Evolutionary conservation across 2,797 vertebrate species (phyloP).

Genomic region (Gymnothorax javanicus): DNA sequence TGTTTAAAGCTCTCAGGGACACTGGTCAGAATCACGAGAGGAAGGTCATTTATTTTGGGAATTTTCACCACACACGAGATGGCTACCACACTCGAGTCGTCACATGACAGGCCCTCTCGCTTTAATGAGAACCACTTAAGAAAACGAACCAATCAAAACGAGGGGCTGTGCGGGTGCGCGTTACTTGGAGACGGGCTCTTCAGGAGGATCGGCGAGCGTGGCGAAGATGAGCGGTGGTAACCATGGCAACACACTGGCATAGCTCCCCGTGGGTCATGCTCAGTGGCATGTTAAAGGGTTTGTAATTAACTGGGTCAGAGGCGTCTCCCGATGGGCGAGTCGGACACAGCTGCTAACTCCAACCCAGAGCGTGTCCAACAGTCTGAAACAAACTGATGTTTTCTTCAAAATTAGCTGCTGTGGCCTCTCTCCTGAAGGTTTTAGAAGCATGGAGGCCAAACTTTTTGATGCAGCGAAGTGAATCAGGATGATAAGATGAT

Average conservation of each 20-base stretch:
- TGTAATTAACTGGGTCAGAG: neutral
- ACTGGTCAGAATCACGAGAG: neutral
- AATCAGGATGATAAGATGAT: neutral
- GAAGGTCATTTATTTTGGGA: neutral
- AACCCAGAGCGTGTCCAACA: no score
- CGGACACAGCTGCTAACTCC: neutral
- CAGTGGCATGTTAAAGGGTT: neutral
- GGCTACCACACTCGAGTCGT: no score
- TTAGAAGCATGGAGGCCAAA: neutral
- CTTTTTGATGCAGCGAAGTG: neutral
- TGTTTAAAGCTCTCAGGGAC: neutral
- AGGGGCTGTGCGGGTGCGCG: neutral
- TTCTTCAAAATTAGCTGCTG: neutral
- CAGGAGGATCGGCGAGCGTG: neutral
- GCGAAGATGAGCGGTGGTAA: neutral
- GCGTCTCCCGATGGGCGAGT: neutral
- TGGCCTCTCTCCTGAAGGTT: neutral
- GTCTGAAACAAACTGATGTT: neutral
- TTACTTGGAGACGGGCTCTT: neutral
- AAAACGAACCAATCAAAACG: neutral
- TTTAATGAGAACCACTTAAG: neutral
- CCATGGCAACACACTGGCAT: slow-evolving; percentile 11
- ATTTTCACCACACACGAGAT: neutral
- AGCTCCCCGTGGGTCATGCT: neutral
- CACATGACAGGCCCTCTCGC: neutral